Evolutionary conservation across 2,113 vertebrate species (phyloP).

Genomic region (Neodontobutis hainanensis): DNA sequence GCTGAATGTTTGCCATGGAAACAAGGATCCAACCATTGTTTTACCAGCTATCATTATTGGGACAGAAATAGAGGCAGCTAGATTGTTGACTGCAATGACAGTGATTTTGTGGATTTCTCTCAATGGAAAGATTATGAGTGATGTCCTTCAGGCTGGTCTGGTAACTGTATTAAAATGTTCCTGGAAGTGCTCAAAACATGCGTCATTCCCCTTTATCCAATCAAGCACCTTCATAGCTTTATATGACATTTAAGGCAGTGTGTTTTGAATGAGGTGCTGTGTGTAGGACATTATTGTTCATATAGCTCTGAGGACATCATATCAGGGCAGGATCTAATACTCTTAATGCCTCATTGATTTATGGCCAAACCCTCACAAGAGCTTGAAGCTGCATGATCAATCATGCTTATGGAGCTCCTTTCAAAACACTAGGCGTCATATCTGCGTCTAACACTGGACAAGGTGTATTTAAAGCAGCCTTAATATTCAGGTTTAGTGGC

Average conservation of each 20-base stretch:
- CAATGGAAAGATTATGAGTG: slow-evolving; percentile 39
- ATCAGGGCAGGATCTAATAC: slow-evolving; percentile 38
- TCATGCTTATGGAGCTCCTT: slow-evolving; percentile 18
- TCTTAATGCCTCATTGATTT: slow-evolving; percentile 60
- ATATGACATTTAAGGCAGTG: slow-evolving; percentile 12
- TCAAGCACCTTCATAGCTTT: slow-evolving; percentile 14
- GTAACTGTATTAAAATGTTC: slow-evolving; percentile 47
- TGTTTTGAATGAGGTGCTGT: slow-evolving; percentile 20
- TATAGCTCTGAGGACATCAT: slow-evolving; percentile 17
- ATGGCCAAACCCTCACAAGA: slow-evolving; percentile 41
- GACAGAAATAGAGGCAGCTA: slow-evolving; percentile 33
- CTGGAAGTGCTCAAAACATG: slow-evolving; percentile 29
- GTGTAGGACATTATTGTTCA: slow-evolving; percentile 21
- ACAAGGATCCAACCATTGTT: slow-evolving; percentile 48
- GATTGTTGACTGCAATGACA: slow-evolving; percentile 15
- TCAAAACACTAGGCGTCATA: slow-evolving; percentile 23
- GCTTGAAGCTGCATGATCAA: slow-evolving; percentile 45
- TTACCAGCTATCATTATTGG: slow-evolving; percentile 32
- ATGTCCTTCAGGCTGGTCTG: slow-evolving; percentile 46
- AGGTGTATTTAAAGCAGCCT: slow-evolving; percentile 9
- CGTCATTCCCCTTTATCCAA: slow-evolving; percentile 42
- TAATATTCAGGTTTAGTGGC: slow-evolving; percentile 12
- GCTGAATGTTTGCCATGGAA: slow-evolving; percentile 64
- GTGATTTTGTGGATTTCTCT: slow-evolving; percentile 31
- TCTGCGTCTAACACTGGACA: slow-evolving; percentile 15